These are phyloP conservation scores for Alosa alosa DNA, from an alignment of 2,113 vertebrate genomes.

Conservation along the genomic window DNA sequence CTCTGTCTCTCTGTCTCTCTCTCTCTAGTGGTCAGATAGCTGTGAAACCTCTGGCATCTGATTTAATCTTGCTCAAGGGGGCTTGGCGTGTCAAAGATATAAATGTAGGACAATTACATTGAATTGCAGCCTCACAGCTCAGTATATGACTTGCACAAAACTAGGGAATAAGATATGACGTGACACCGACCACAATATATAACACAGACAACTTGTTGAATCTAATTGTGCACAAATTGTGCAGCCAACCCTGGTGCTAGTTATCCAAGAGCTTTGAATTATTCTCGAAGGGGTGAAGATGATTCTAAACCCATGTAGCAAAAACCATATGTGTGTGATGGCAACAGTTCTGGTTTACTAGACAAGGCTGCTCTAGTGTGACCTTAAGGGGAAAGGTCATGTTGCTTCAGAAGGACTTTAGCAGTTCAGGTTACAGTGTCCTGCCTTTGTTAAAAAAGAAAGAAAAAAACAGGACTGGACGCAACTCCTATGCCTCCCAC, in stretches of 20 bases:
- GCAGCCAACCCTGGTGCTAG: not conserved
- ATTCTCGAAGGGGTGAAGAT: not conserved
- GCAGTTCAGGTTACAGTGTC: not conserved
- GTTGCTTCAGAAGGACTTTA: not conserved
- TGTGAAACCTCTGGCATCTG: constrained; percentile 2
- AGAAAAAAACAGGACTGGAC: not conserved
- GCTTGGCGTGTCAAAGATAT: not conserved
- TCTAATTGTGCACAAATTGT: not conserved
- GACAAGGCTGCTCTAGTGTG: not conserved
- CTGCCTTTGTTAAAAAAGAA: not conserved
- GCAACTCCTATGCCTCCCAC: not conserved
- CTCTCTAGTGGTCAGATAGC: constrained; percentile 20
- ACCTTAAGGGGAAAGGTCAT: constrained; percentile 1
- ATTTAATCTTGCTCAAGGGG: not conserved
- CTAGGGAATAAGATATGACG: not conserved
- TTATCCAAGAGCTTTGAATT: not conserved
- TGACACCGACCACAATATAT: not conserved
- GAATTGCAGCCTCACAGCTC: not conserved
- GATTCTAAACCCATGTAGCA: not conserved
- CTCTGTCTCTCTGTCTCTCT: constrained; percentile 25
- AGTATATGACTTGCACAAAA: not conserved
- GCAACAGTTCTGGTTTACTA: constrained; percentile 7
- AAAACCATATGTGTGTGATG: not conserved
- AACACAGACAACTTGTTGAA: constrained; percentile 1
- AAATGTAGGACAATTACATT: not conserved